Percentiles rank a stretch among this genome's conserved stretches.
Evolutionary conservation across 2,888 invertebrate species (phyloP).

Genomic region (Plagodis pulveraria): DNA sequence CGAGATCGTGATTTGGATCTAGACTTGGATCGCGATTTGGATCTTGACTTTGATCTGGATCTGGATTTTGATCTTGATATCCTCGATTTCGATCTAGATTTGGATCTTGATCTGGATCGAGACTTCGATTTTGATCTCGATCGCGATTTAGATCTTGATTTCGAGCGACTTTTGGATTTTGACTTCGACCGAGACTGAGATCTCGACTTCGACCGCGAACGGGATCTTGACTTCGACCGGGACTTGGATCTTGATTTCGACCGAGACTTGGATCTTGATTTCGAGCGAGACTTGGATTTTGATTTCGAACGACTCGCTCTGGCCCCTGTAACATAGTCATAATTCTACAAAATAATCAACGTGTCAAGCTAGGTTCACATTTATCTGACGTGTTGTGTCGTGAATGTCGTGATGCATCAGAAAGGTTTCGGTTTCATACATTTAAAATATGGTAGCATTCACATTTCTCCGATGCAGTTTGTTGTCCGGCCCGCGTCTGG

Average conservation of each 20-base stretch:
- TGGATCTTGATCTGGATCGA: constrained; percentile 18
- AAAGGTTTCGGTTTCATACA: no score
- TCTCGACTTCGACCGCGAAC: constrained; percentile 44
- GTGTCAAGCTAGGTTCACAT: no score
- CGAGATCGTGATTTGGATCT: constrained; percentile 49
- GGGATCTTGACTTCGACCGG: constrained; percentile 28
- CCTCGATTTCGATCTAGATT: constrained; percentile 44
- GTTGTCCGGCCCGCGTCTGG: no score
- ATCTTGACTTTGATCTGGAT: constrained; percentile 37
- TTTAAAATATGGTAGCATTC: no score
- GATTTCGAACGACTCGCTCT: constrained; percentile 47
- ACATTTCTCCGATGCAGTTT: no score
- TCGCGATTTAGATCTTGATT: constrained; percentile 42
- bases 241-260: constrained; percentile 46
- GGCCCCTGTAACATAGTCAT: constrained; percentile 33
- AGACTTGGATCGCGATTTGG: constrained; percentile 42
- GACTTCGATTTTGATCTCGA: constrained; percentile 35
- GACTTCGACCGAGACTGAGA: constrained; percentile 42
- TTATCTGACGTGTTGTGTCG: no score
- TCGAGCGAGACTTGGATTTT: constrained; percentile 45
- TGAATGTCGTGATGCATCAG: no score
- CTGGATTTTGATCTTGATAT: constrained; percentile 40
- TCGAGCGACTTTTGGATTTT: constrained; percentile 36
- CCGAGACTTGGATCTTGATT: constrained; percentile 46
- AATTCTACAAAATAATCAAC: background rate